A percentile compares a stretch with the other conserved stretches of the same genome.
These are phyloP conservation scores for Cataglyphis albicans DNA, from an alignment of 2,888 invertebrate genomes.

Conservation along the genomic window DNA sequence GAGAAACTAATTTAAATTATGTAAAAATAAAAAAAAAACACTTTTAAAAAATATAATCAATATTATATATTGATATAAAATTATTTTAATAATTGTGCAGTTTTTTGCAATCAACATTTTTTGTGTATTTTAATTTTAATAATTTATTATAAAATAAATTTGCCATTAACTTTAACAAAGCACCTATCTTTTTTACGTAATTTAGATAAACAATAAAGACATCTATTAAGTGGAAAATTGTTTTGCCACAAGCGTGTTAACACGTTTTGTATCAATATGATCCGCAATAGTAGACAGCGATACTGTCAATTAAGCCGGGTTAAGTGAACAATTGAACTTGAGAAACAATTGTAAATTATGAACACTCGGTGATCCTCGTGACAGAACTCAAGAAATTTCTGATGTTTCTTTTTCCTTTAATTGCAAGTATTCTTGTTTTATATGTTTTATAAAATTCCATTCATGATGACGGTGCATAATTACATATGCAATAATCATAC, in stretches of 20 bases:
- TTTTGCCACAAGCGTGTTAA: slow-evolving; percentile 15
- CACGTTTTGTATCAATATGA: slow-evolving; percentile 21
- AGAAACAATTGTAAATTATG: slow-evolving; percentile 76
- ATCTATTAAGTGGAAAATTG: not conserved
- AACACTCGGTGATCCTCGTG: slow-evolving; percentile 54
- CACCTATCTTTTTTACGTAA: not conserved
- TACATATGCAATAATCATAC: not conserved
- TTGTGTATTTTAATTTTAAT: not conserved
- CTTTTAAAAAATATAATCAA: not conserved
- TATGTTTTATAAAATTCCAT: not conserved
- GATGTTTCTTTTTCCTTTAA: not conserved
- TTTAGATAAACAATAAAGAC: not conserved
- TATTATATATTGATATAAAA: not conserved
- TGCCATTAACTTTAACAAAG: not conserved
- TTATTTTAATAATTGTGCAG: not conserved
- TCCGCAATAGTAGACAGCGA: slow-evolving; percentile 17
- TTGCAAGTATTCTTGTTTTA: not conserved
- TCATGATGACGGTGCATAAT: not conserved
- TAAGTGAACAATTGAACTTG: slow-evolving; percentile 80
- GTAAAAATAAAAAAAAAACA: not conserved
- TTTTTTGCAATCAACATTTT: not conserved
- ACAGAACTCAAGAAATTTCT: slow-evolving; percentile 33
- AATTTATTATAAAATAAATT: not conserved
- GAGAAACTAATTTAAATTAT: not conserved
- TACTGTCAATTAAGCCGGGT: slow-evolving; percentile 68